Evolutionary conservation across 2,797 vertebrate genomes (phyloP).

Genomic region (Lepus oiostolus): DNA sequence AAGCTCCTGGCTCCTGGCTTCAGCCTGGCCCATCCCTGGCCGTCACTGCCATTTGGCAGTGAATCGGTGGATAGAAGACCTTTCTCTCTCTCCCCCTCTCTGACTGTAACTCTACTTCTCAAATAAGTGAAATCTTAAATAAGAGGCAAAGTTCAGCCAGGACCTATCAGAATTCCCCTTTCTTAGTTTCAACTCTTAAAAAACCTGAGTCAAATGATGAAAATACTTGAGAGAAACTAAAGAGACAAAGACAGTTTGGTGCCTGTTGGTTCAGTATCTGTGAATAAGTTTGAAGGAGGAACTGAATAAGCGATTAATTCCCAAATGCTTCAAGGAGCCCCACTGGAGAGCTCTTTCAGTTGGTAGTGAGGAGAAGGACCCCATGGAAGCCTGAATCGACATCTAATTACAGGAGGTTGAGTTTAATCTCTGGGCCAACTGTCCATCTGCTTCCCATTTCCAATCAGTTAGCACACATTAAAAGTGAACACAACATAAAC

Average conservation of each 20-base stretch:
- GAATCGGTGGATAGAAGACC: too few species aligned
- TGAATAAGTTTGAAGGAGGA: conserved; percentile 65
- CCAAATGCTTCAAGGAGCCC: conserved; percentile 47
- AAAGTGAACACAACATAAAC: conserved; percentile 65
- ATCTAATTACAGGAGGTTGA: conserved; percentile 78
- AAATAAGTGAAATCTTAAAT: background rate
- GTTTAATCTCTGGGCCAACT: conserved; percentile 76
- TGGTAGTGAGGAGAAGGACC: conserved; percentile 71
- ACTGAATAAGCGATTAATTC: conserved; percentile 57
- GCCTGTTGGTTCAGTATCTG: conserved; percentile 42
- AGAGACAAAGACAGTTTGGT: conserved; percentile 62
- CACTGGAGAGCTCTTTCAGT: conserved; percentile 58
- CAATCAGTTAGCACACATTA: conserved; percentile 74
- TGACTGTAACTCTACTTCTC: too few species aligned
- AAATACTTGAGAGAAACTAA: conserved; percentile 65
- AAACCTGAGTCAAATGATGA: conserved; percentile 64
- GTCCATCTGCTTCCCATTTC: conserved; percentile 81
- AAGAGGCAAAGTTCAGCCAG: conserved; percentile 58
- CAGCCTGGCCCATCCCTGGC: too few species aligned
- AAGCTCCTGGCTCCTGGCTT: too few species aligned
- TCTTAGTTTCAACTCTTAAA: conserved; percentile 56
- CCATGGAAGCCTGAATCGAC: conserved; percentile 71
- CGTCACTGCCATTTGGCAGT: too few species aligned
- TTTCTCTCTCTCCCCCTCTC: too few species aligned
- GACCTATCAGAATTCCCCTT: conserved; percentile 51